Base-by-base conservation (phyloP, 1,140 invertebrate species). In the Trachymyrmex septentrionalis region DNA sequence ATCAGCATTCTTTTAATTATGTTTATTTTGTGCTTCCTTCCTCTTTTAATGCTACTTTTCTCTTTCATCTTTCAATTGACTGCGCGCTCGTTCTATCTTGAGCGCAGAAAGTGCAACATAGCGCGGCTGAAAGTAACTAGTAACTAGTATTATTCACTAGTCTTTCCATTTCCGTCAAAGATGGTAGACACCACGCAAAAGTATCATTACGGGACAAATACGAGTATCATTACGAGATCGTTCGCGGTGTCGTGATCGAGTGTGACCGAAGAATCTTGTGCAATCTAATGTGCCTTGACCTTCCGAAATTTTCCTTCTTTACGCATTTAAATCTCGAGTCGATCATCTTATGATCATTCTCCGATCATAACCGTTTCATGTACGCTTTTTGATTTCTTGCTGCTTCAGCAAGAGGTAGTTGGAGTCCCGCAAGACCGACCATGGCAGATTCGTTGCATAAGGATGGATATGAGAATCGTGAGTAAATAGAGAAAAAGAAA, bases 361-460 rank as follows among this genome's bases (percentile, higher is more conserved):
- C 57, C 21, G 10, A 34, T 82, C 59, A 61, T 89, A 87, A 89
- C 53, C 71, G 73, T 89, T 78, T 66, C 75, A 84, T 76, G 87
- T 91, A 73, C 48, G 50, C 53, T 34, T 72, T 85, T 86, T 57
- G 77, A 76, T 50, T 55, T 19, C 14, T 2, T 2, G 50, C 69
- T 19, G 12, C 19, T 64, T 69, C 6, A 61, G 3, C 30, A 53
- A 21, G 24, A 86, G 34, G 7, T 38, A 38, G 50, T 66, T 67
- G 2, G 4, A 24, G 50, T 57, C 61, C 30, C 10, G 14, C 27
- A 61, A 78, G 34, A 24, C 21, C 66, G 21, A 82, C 14, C 16
- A 92, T 93, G 92, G 92, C 91, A 27, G 92, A 92, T 38, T 72
- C 82, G 3, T 71, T 85, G 59, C 87, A 91, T 64, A 93, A 93